These are phyloP conservation scores for Ptychadena robeensis DNA, from an alignment of 2,797 vertebrate species.

Conservation along the genomic window DNA sequence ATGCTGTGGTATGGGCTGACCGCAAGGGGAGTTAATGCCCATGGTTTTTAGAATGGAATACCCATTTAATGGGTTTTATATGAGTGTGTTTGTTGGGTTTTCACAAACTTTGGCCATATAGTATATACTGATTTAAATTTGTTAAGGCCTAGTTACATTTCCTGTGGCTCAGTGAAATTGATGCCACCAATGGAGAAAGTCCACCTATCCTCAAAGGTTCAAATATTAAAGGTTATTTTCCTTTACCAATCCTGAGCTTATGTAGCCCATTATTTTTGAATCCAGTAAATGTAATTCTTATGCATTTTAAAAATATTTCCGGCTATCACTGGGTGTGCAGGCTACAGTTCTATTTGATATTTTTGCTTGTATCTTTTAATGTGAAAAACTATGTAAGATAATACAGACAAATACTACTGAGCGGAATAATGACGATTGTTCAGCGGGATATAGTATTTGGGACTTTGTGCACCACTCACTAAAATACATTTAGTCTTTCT, in stretches of 20 bases:
- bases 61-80: too few species aligned
- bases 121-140: too few species aligned
- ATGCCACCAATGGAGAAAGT: too few species aligned
- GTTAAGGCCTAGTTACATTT: too few species aligned
- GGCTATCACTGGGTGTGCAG: neutral
- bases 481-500: slow-evolving; percentile 34
- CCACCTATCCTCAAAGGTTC: too few species aligned
- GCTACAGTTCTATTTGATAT: neutral
- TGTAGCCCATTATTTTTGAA: neutral
- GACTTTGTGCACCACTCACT: neutral
- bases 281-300: neutral
- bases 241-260: neutral
- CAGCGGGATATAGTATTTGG: neutral
- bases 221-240: too few species aligned
- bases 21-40: too few species aligned
- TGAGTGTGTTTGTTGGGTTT: too few species aligned
- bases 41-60: too few species aligned
- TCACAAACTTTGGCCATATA: too few species aligned
- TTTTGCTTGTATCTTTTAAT: neutral
- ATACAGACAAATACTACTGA: neutral
- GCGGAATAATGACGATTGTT: neutral
- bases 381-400: neutral
- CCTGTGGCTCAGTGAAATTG: too few species aligned
- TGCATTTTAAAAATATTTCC: neutral
- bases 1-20: too few species aligned